A percentile compares a stretch with the other conserved stretches of the same genome.
phyloP scores from a whole-genome alignment of 2,888 invertebrate genomes.

The Pelosia muscerda region DNA sequence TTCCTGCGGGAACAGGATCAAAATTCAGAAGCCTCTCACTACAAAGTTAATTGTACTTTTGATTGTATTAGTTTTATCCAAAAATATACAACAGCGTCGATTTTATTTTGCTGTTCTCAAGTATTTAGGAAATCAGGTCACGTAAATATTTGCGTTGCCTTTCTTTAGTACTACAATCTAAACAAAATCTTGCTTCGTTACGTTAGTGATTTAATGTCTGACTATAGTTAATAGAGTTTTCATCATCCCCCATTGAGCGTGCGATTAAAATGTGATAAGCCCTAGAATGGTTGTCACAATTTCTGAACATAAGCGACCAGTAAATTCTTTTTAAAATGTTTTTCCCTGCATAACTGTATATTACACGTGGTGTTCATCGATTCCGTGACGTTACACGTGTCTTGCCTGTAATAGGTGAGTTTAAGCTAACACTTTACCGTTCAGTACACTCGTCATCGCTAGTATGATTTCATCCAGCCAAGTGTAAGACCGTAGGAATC shows the following conservation, averaged over 20 bases:
- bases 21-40: not conserved
- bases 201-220: constrained; percentile 5
- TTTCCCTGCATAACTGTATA: not conserved
- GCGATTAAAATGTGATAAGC: too few species aligned
- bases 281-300: too few species aligned
- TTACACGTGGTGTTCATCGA: not conserved
- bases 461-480: not conserved
- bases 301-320: not conserved
- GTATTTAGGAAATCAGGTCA: constrained; percentile 19
- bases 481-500: not conserved
- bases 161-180: not conserved
- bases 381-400: not conserved
- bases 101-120: constrained; percentile 18
- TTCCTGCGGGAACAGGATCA: not conserved
- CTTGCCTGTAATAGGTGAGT: not conserved
- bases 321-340: not conserved
- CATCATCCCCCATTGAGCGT: too few species aligned
- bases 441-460: not conserved
- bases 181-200: constrained; percentile 13
- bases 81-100: not conserved
- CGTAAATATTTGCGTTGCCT: constrained; percentile 32
- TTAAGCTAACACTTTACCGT: not conserved
- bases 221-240: not conserved
- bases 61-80: not conserved
- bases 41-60: not conserved